Conservation (phyloP, 2,113 vertebrate genomes). For the Hemicordylus capensis region DNA sequence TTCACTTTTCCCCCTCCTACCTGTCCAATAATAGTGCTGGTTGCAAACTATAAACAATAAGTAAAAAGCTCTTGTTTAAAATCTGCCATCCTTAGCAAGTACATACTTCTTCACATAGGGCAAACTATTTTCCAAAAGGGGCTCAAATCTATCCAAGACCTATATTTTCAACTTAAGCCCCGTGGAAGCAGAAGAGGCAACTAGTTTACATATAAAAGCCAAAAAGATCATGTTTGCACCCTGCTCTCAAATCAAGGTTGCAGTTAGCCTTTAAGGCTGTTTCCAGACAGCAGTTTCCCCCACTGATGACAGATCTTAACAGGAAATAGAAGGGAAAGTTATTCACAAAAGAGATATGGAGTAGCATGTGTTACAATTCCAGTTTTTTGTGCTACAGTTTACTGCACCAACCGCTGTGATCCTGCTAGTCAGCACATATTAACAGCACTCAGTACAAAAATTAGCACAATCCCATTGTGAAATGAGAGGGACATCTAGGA, state of each 20-base stretch:
- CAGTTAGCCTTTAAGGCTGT: not conserved
- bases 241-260: not conserved
- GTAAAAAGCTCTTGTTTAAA: constrained; percentile 35
- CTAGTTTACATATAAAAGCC: not conserved
- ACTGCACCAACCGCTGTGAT: not conserved
- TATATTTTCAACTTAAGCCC: not conserved
- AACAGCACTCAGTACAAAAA: not conserved
- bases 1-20: constrained; percentile 74
- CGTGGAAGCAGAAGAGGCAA: not conserved
- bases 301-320: no score
- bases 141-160: not conserved
- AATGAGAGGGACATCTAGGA: not conserved
- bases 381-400: not conserved
- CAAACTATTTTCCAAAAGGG: not conserved
- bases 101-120: constrained; percentile 6
- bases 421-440: not conserved
- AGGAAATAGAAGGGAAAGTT: not conserved
- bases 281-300: no score
- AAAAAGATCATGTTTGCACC: not conserved
- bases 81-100: constrained; percentile 2
- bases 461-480: not conserved
- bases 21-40: constrained; percentile 64
- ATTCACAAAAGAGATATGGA: not conserved
- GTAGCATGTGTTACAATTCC: not conserved
- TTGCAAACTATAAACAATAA: constrained; percentile 46